These are phyloP conservation scores for Acipenser oxyrinchus DNA, from an alignment of 2,797 vertebrate genomes.

Conservation along the genomic window DNA sequence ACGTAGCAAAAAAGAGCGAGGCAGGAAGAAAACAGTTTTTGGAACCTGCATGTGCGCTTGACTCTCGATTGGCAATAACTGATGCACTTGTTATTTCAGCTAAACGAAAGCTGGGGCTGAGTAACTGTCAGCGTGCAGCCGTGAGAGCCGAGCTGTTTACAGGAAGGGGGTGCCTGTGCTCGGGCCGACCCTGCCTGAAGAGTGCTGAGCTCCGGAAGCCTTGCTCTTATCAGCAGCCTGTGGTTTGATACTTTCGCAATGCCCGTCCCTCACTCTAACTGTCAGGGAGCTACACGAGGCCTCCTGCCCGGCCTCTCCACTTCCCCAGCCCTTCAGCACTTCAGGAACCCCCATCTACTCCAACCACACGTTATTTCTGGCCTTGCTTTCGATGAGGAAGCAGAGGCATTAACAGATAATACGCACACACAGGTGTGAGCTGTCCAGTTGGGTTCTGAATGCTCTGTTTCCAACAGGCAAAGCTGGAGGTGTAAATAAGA, in stretches of 20 bases:
- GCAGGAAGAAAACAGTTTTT: background rate
- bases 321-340: background rate
- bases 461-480: too few species aligned
- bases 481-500: too few species aligned
- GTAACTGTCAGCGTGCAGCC: slow-evolving; percentile 6
- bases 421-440: too few species aligned
- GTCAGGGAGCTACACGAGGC: too few species aligned
- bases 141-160: slow-evolving; percentile 4
- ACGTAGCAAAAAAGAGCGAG: background rate
- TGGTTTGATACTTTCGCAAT: slow-evolving; percentile 16
- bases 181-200: background rate
- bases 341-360: too few species aligned
- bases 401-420: too few species aligned
- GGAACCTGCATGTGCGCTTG: background rate
- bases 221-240: slow-evolving; percentile 20
- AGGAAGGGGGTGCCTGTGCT: slow-evolving; percentile 13
- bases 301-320: background rate
- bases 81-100: slow-evolving; percentile 6
- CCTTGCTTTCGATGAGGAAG: too few species aligned
- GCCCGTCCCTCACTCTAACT: slow-evolving; percentile 3
- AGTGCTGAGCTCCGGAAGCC: background rate
- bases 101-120: slow-evolving; percentile 15
- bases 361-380: too few species aligned
- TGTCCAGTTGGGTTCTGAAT: too few species aligned
- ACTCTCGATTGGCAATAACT: slow-evolving; percentile 6